Conservation (phyloP, 2,113 vertebrate species). For the Chrysemys picta region DNA sequence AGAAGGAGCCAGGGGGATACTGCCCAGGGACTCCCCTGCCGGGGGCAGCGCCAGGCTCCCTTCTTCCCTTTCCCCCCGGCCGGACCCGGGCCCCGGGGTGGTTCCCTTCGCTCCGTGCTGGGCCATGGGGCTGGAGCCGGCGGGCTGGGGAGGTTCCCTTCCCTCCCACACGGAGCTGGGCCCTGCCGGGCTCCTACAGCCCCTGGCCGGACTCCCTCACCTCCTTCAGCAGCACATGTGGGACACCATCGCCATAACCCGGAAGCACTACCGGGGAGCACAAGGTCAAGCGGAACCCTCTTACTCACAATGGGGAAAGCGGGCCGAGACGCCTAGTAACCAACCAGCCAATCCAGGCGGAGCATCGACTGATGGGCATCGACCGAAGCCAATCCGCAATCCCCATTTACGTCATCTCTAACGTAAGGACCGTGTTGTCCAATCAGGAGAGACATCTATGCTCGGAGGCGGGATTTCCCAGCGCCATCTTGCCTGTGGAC, state of each 20-base stretch:
- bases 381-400: neutral
- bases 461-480: neutral
- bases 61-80: too few species aligned
- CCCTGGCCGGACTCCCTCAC: neutral
- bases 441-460: neutral
- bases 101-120: too few species aligned
- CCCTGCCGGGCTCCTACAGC: too few species aligned
- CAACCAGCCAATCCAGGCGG: fast-evolving
- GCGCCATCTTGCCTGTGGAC: slow-evolving; percentile 42
- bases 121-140: neutral
- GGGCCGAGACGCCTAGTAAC: neutral
- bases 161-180: neutral
- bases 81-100: too few species aligned
- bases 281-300: neutral
- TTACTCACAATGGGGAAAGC: fast-evolving
- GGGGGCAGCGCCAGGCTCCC: too few species aligned
- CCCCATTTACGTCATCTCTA: fast-evolving
- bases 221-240: neutral
- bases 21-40: neutral
- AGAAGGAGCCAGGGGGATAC: neutral
- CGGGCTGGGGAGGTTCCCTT: neutral
- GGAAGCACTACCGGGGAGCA: neutral
- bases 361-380: fast-evolving
- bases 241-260: neutral
- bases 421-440: neutral